These are phyloP conservation scores for Chlorodrepanis virens DNA, from an alignment of 2,113 vertebrate genomes.

Conservation along the genomic window DNA sequence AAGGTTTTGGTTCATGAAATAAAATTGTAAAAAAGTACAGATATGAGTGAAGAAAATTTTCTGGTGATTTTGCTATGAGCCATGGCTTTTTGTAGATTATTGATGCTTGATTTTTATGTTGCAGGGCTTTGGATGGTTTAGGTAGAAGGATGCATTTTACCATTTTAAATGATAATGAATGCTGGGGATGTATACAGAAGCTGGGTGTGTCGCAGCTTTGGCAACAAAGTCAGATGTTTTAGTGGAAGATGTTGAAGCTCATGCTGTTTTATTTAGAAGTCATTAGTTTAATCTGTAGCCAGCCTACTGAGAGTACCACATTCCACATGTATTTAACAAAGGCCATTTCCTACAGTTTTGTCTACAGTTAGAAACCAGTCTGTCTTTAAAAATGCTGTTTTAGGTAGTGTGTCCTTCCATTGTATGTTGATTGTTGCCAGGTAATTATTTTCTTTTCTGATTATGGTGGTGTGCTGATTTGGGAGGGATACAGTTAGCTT, in stretches of 20 bases:
- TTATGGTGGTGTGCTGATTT: neutral
- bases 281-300: neutral
- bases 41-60: neutral
- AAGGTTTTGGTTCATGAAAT: neutral
- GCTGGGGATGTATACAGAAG: neutral
- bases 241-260: neutral
- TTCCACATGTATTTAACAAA: neutral
- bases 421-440: neutral
- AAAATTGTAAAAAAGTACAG: neutral
- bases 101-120: neutral
- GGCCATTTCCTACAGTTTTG: neutral
- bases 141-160: neutral
- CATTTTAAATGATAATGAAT: neutral
- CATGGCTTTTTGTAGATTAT: neutral
- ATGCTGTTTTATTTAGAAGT: neutral
- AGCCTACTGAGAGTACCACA: neutral
- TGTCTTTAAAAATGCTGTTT: neutral
- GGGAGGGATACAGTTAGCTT: neutral
- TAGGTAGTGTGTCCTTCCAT: neutral
- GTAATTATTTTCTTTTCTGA: neutral
- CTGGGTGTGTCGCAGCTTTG: neutral
- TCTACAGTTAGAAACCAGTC: neutral
- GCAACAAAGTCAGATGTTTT: neutral
- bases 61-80: neutral
- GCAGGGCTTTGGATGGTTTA: neutral